Base-by-base conservation (phyloP, 1,140 invertebrate species). In the Theocolax elegans region DNA sequence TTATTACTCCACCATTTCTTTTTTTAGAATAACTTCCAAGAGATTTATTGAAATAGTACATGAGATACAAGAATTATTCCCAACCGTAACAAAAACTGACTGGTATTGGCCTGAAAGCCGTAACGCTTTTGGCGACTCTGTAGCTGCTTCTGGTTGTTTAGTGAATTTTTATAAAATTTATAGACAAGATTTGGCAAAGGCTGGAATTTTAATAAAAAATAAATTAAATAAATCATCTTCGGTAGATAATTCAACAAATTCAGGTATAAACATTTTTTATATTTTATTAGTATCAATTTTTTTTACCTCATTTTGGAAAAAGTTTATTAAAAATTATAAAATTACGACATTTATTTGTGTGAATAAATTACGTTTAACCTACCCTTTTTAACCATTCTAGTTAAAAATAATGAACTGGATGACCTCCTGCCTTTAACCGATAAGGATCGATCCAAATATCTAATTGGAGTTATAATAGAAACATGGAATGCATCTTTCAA, bases 91-190 rank as follows among this genome's bases (percentile, higher is more conserved):
- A n/a, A 0, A 23, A 9, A 7, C 23, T 2, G 13, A 29, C 13
- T 54, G 51, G 51, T 54, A n/a, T 17, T 6, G 6, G 3, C 27
- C 27, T 23, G 13, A 27, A 10, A 1, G 15, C 15, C 6, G 6
- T 10, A 54, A 54, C 12, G 13, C 13, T 29, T 12, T 7, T 54
- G 51, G 25, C 21, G 12, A 54, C 27, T 2, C 12, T 13, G 25
- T 54, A 6, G 27, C 27, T 13, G 51, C 51, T 4, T 54, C 51
- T 29, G 25, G 51, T 6, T 54, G 51, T 12, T 17, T 54, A 54
- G 29, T 54, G 13, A 54, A 54, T 54, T 54, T 3, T 29, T 54
- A 54, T 54, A 54, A 54, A 31, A 1, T 17, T 15, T 54, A 54
- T 54, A 10, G 25, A 15, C 21, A 29, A 54, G 10, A 29, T 31